Evolutionary conservation across 2,113 vertebrate species (phyloP), one percentile per base, ranked within the genome.

Genomic region (Tragelaphus strepsiceros): DNA sequence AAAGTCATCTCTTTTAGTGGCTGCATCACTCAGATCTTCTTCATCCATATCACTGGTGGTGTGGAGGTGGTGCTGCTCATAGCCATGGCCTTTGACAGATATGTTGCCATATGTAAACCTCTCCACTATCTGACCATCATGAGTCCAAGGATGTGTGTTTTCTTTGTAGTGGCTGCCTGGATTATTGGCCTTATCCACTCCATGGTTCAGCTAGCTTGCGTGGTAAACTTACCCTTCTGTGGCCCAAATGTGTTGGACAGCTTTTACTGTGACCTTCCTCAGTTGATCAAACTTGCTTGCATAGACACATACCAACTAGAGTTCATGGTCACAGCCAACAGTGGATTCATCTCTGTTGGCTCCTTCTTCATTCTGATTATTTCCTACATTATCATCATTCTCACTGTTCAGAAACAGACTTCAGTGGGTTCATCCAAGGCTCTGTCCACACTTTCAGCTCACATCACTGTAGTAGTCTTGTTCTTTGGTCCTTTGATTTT

Each of bases 361-460:
- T 94, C 93, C 28, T 98, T 98, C 77, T 35, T 97, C 3, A 62
- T 97, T 26, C 8, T 98, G 32, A 26, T 98, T 32, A 58, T 97
- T 83, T 98, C 98, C 7, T 98, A 98, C 19, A 43, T 74, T 39
- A 11, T 96, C 28, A 98, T 98, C 35, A 86, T 98, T 15, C 13
- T 94, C 43, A 96, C 64, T 62, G 92, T 98, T 77, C 96, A 93
- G 39, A 96, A 91, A 16, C 64, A 86, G 19, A 97, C 92, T 35
- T 81, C 89, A 12, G 80, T n/a, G 7, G 80, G 96, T 7, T 96
- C 96, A 46, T 96, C 82, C 28, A 98, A 98, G 59, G 97, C 97
- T 39, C 26, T 97, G n/a, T 98, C 98, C 26, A 98, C 98, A 30
- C 92, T 96, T 61, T 95, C 84, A 89, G 90, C 83, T 54, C 98